Evolutionary conservation across 2,113 vertebrate species (phyloP).

Genomic region (Hippocampus abdominalis): DNA sequence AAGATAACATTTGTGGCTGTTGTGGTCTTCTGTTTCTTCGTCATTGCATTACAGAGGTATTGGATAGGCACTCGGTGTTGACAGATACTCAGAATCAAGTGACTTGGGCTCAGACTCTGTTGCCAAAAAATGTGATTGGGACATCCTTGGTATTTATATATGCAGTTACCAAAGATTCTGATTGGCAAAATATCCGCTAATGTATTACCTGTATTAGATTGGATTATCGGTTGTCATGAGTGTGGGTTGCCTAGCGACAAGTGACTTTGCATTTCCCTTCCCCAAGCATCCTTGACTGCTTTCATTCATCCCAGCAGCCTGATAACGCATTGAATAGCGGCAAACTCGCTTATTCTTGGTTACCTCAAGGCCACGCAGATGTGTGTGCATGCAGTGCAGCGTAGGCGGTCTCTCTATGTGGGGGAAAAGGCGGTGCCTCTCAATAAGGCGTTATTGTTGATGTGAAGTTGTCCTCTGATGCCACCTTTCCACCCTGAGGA

Average conservation of each 20-base stretch:
- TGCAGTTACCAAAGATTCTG: background rate
- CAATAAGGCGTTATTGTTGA: conserved; percentile 38
- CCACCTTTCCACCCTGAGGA: conserved; percentile 27
- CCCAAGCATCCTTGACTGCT: conserved; percentile 56
- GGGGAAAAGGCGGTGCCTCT: conserved; percentile 5
- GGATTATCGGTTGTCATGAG: conserved; percentile 8
- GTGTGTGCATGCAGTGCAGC: conserved; percentile 27
- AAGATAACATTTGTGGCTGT: too few relatives aligned
- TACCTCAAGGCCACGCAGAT: conserved; percentile 56
- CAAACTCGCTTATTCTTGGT: conserved; percentile 38
- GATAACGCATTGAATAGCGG: conserved; percentile 40
- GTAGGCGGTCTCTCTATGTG: conserved; percentile 20
- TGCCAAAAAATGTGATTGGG: too few relatives aligned
- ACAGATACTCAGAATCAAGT: too few relatives aligned
- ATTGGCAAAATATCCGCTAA: background rate
- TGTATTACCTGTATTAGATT: conserved; percentile 6
- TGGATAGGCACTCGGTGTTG: too few relatives aligned
- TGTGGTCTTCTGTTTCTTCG: too few relatives aligned
- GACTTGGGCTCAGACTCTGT: too few relatives aligned
- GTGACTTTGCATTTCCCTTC: conserved; percentile 9
- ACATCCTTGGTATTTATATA: background rate
- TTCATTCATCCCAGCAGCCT: conserved; percentile 39
- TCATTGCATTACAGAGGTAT: too few relatives aligned
- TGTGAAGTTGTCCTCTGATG: conserved; percentile 12
- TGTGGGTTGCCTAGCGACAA: conserved; percentile 45